Evolutionary conservation across 1,140 invertebrate species (phyloP).

Genomic region (Rhopalosiphum maidis): DNA sequence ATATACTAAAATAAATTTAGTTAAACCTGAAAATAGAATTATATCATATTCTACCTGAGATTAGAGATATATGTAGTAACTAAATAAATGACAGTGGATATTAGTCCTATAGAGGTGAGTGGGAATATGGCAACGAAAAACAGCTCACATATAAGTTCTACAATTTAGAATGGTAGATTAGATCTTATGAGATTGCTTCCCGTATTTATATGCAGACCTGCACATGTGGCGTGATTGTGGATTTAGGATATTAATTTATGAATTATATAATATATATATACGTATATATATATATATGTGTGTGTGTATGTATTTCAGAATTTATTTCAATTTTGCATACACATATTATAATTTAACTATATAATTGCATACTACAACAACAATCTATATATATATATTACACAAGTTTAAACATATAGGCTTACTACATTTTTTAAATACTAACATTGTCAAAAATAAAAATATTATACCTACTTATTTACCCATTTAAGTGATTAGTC

Average conservation of each 20-base stretch:
- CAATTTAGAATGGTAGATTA: background rate
- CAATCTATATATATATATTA: no score
- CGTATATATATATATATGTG: no score
- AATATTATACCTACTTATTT: background rate
- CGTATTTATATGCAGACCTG: background rate
- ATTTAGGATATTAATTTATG: background rate
- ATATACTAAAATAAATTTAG: background rate
- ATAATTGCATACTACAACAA: no score
- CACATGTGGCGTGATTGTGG: background rate
- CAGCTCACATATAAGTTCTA: background rate
- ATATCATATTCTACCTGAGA: background rate
- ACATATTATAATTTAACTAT: no score
- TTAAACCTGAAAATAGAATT: background rate
- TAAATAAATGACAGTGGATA: background rate
- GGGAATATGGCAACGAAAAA: background rate
- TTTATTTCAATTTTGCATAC: background rate
- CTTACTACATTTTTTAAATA: no score
- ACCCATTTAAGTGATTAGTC: background rate
- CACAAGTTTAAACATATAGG: no score
- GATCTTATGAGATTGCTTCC: background rate
- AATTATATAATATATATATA: background rate
- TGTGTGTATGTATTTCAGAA: no score
- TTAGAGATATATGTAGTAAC: no score
- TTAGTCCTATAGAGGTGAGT: background rate
- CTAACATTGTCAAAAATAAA: background rate